A percentile compares a stretch with the other conserved stretches of the same genome.
Evolutionary conservation across 2,797 vertebrate genomes (phyloP).

Genomic region (Anas georgica): DNA sequence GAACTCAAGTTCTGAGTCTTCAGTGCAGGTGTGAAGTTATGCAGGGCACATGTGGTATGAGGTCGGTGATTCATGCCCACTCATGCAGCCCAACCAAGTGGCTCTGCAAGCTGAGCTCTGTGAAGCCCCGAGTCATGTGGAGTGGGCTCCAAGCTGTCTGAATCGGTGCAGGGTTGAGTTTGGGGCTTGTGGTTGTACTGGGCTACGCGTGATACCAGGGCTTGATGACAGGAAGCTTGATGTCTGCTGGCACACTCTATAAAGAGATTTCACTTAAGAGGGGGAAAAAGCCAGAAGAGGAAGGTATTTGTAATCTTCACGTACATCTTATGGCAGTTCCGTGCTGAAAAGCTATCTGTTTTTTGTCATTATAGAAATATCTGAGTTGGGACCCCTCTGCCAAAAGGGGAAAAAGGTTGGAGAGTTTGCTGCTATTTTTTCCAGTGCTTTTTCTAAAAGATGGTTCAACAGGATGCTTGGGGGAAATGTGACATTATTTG

Average conservation of each 20-base stretch:
- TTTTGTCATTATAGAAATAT: too few relatives aligned
- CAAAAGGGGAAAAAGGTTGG: not conserved
- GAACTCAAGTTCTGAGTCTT: not conserved
- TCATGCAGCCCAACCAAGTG: not conserved
- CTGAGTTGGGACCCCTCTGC: too few relatives aligned
- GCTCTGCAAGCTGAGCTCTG: not conserved
- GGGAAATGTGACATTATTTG: not conserved
- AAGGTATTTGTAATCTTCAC: not conserved
- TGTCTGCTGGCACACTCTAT: not conserved
- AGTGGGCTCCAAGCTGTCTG: not conserved
- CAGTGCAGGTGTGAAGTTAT: not conserved
- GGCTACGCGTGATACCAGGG: not conserved
- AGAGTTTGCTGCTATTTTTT: not conserved
- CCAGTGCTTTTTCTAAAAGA: not conserved
- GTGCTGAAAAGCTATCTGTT: not conserved
- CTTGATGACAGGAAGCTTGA: not conserved
- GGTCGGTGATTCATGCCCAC: not conserved
- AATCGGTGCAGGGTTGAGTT: not conserved
- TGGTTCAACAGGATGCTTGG: not conserved
- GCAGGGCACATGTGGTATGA: rapidly evolving
- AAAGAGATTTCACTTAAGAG: not conserved
- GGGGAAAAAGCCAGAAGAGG: not conserved
- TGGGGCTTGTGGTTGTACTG: not conserved
- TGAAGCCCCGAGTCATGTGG: not conserved
- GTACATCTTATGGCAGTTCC: not conserved